These are phyloP conservation scores for Eueides isabella DNA, from an alignment of 1,140 invertebrate genomes.

Conservation along the genomic window DNA sequence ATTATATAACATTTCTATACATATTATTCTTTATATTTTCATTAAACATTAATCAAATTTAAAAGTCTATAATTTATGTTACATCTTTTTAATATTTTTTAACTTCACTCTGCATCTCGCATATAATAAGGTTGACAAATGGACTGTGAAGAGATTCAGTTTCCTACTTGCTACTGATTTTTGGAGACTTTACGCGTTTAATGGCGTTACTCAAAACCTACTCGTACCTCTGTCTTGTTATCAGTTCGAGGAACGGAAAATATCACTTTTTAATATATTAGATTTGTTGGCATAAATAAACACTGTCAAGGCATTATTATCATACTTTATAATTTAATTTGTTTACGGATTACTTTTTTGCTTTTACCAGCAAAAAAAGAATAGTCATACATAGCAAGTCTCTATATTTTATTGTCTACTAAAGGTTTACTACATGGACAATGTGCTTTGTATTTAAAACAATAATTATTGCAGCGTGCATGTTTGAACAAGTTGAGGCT, in stretches of 20 bases:
- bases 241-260: too few species aligned
- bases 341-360: neutral
- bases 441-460: conserved; percentile 7
- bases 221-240: neutral
- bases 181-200: neutral
- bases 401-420: neutral
- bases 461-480: conserved; percentile 19
- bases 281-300: too few species aligned
- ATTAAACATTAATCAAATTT: too few species aligned
- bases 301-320: too few species aligned
- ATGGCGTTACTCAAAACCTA: neutral
- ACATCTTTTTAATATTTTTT: neutral
- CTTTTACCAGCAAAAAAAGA: too few species aligned
- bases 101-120: too few species aligned
- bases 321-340: too few species aligned
- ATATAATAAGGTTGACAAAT: neutral
- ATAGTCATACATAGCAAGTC: neutral
- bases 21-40: neutral
- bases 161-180: neutral
- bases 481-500: conserved; percentile 18
- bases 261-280: too few species aligned
- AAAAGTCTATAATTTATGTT: too few species aligned
- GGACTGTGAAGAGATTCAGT: neutral
- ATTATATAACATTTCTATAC: neutral
- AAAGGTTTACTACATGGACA: neutral